These are phyloP conservation scores for Cyclina sinensis DNA, from an alignment of 1,140 invertebrate species.

Conservation along the genomic window DNA sequence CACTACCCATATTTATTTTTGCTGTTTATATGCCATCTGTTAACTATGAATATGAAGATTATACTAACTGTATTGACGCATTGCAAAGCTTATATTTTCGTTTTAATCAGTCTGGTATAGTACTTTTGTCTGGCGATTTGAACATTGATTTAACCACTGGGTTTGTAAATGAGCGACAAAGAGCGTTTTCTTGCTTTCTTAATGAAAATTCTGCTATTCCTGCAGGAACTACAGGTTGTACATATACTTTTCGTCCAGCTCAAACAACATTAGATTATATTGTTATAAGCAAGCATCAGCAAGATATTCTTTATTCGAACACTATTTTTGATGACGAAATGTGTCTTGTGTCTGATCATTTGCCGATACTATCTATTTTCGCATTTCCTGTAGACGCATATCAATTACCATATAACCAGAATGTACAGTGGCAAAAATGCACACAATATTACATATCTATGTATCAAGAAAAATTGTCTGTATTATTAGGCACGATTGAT, in stretches of 20 bases:
- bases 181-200: neutral
- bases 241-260: neutral
- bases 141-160: neutral
- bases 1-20: neutral
- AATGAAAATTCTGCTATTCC: neutral
- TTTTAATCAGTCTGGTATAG: neutral
- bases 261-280: neutral
- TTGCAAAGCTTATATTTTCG: neutral
- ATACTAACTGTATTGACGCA: neutral
- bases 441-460: no score
- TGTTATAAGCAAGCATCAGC: neutral
- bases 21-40: neutral
- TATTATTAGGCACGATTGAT: neutral
- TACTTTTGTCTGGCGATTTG: neutral
- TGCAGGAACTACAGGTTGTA: neutral
- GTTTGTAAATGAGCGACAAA: neutral
- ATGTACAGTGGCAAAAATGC: neutral
- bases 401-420: neutral
- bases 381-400: neutral
- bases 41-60: constrained; percentile 1
- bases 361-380: neutral
- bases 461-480: neutral
- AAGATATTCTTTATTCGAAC: neutral
- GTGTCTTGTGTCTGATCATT: constrained; percentile 4
- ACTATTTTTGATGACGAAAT: neutral